Base-by-base conservation (phyloP, 2,797 vertebrate genomes). In the Balearica regulorum region DNA sequence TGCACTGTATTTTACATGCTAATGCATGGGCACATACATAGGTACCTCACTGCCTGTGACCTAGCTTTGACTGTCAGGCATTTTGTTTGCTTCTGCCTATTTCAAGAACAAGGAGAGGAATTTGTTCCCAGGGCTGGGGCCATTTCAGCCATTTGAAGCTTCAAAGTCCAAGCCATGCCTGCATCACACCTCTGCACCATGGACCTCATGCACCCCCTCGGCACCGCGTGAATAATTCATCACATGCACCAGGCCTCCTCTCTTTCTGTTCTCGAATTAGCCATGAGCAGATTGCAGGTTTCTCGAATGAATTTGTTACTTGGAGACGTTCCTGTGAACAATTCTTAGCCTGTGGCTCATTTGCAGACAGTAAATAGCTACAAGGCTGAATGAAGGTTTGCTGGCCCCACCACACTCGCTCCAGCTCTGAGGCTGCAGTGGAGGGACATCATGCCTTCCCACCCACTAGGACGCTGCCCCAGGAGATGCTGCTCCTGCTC, bases 341-440 rank as follows among this genome's bases (percentile, higher is more conserved):
- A 24, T 87, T 87, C 87, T 57, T 25, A 28, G 66, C 53, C 84
- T 79, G 62, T 39, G 71, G 28, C 21, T 87, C 54, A 11, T 87
- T 75, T 57, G 43, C 53, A 84, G 84, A 78, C 70, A 86, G 68
- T 55, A 89, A 87, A 87, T 44, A 92, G 62, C 61, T 71, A 6
- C 35, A 26, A 77, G 29, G 9, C 8, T 0, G 0, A 13, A 9
- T 19, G 64, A 35, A 3, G 1, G 61, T 75, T 66, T 2, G 0
- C 65, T 4, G 1, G 53, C 31, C 55, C 14, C 43, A 54, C 35
- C 3, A 1, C 25, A 1, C 25, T 60, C 6, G 1, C 77, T 68
- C 48, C 73, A 55, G 43, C 60, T 81, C 69, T 1, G 11, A 39
- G 60, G 22, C 44, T 64, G 54, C 33, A 5, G 2, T 6, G 49